These are phyloP conservation scores for Drosophila watanabei DNA, from an alignment of 1,140 invertebrate genomes.

Conservation along the genomic window DNA sequence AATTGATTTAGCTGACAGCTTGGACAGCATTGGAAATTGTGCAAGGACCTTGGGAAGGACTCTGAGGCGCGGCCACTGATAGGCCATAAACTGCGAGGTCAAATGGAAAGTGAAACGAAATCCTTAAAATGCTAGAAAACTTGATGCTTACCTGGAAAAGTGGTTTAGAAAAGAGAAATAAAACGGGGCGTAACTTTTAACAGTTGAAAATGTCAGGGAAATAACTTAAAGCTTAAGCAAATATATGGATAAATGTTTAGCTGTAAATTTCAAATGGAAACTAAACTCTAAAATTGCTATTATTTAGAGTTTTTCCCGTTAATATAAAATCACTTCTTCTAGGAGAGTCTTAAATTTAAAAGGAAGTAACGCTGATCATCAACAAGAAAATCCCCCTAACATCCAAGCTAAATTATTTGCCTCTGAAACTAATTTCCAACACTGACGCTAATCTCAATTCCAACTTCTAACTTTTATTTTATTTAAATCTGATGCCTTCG, in stretches of 20 bases:
- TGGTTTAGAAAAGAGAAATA: not conserved
- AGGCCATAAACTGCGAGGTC: slow-evolving; percentile 25
- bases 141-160: not conserved
- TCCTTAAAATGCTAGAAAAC: slow-evolving; percentile 2
- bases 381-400: slow-evolving; percentile 20
- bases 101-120: slow-evolving; percentile 3
- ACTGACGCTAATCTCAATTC: slow-evolving; percentile 74
- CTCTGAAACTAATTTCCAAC: slow-evolving; percentile 70
- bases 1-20: slow-evolving; percentile 74
- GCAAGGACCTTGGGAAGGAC: slow-evolving; percentile 17
- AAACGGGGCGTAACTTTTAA: too few relatives aligned
- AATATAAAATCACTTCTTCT: not conserved
- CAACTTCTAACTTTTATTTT: slow-evolving; percentile 81
- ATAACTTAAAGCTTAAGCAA: not conserved
- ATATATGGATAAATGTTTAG: not conserved
- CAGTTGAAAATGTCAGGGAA: not conserved
- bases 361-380: not conserved
- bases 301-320: too few relatives aligned
- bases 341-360: not conserved
- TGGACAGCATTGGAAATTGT: slow-evolving; percentile 28
- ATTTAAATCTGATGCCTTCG: slow-evolving; percentile 72
- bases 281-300: too few relatives aligned
- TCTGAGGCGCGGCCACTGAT: slow-evolving; percentile 33
- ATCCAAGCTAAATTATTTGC: slow-evolving; percentile 63
- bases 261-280: fast-evolving